phyloP scores from a whole-genome alignment of 2,113 vertebrate species.

The Caracal caracal region DNA sequence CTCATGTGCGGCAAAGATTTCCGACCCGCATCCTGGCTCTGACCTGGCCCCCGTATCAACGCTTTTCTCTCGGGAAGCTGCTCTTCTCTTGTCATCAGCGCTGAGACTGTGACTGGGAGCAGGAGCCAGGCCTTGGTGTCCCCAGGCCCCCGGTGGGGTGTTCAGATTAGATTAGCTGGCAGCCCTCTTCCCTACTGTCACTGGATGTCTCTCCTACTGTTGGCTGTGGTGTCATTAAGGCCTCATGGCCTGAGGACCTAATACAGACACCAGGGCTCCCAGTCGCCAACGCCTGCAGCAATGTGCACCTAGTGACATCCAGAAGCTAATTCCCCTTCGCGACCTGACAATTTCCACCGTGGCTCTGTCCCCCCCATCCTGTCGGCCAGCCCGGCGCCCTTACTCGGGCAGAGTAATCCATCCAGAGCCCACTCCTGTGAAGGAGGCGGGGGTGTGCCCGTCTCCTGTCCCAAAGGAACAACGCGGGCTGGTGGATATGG shows the following conservation, averaged over 20 bases:
- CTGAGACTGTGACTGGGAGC: not conserved
- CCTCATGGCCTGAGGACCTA: constrained; percentile 43
- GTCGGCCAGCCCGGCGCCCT: not conserved
- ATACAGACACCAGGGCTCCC: constrained; percentile 44
- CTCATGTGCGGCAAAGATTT: not conserved
- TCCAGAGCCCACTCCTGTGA: not conserved
- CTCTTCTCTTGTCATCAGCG: not conserved
- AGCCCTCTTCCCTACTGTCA: constrained; percentile 44
- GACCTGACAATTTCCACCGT: constrained; percentile 19
- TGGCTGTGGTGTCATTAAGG: constrained; percentile 66
- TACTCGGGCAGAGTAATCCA: not conserved
- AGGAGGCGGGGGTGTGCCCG: not conserved
- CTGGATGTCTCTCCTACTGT: not conserved
- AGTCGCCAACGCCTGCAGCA: not conserved
- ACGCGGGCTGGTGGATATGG: accelerated
- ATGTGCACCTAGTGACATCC: constrained; percentile 35
- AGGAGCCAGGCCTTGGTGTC: not conserved
- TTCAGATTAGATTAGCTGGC: constrained; percentile 59
- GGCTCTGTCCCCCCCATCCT: not conserved
- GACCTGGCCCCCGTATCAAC: not conserved
- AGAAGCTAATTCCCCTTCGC: constrained; percentile 29
- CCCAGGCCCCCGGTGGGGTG: not conserved
- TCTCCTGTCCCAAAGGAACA: not conserved
- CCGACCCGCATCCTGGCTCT: not conserved
- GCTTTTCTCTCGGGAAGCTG: not conserved